Percentiles rank a stretch among this genome's conserved stretches.
Conservation (phyloP, 1,140 invertebrate genomes). For the Drosophila parabipectinata region DNA sequence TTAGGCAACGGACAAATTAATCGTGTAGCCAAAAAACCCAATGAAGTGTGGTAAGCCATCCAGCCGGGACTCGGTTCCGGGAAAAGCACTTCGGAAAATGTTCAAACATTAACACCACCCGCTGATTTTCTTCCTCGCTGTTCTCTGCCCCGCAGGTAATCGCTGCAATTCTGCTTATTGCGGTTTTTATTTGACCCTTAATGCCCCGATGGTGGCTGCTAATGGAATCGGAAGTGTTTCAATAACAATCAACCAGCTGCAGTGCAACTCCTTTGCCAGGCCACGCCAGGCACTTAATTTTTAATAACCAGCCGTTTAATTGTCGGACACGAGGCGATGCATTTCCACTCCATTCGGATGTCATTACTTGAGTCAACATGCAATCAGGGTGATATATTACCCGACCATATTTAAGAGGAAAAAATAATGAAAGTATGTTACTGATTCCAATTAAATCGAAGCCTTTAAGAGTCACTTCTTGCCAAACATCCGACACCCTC, state of each 20-base stretch:
- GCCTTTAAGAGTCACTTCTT: background rate
- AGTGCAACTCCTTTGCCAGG: background rate
- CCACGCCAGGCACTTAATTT: slow-evolving; percentile 56
- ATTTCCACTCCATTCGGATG: slow-evolving; percentile 47
- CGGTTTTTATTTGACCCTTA: slow-evolving; percentile 38
- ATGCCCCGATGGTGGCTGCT: slow-evolving; percentile 17
- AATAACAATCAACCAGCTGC: slow-evolving; percentile 41
- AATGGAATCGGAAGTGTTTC: slow-evolving; percentile 30
- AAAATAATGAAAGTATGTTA: background rate
- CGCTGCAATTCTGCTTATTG: slow-evolving; percentile 37
- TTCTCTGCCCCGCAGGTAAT: slow-evolving; percentile 29
- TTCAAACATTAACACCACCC: slow-evolving; percentile 58
- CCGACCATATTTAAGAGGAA: slow-evolving; percentile 18
- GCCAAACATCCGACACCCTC: background rate
- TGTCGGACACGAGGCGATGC: slow-evolving; percentile 17
- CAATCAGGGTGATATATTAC: slow-evolving; percentile 51
- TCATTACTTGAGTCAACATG: slow-evolving; percentile 62
- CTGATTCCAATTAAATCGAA: background rate
- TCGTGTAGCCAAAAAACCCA: slow-evolving; percentile 54
- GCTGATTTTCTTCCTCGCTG: slow-evolving; percentile 22
- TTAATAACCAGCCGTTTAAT: slow-evolving; percentile 74
- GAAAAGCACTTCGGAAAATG: slow-evolving; percentile 64
- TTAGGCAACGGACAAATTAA: slow-evolving; percentile 72
- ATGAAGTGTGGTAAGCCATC: slow-evolving; percentile 43
- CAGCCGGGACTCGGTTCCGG: slow-evolving; percentile 1